A percentile compares a stretch with the other conserved stretches of the same genome.
These are phyloP conservation scores for Dasyornis broadbenti DNA, from an alignment of 2,113 vertebrate species.

Conservation along the genomic window DNA sequence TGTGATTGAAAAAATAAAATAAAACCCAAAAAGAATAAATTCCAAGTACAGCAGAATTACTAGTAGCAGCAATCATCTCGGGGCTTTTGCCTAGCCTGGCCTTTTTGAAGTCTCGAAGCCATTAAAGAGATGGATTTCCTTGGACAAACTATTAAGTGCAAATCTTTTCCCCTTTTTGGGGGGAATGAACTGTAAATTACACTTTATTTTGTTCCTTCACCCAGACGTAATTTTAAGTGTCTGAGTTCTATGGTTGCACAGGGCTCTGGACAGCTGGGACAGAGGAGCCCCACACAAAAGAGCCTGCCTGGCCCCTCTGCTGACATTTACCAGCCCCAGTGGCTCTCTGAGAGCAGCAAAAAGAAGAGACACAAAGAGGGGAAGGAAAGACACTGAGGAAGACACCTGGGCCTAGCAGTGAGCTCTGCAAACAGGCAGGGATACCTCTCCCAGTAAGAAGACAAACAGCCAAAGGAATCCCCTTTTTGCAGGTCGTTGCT, in stretches of 20 bases:
- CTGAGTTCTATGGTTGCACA: not conserved
- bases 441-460: not conserved
- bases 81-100: not conserved
- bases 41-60: not conserved
- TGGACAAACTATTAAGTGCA: not conserved
- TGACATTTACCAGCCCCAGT: not conserved
- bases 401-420: fast-evolving
- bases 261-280: not conserved
- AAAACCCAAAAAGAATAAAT: not conserved
- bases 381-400: not conserved
- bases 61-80: not conserved
- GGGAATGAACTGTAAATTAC: not conserved
- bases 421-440: not conserved
- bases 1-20: not conserved
- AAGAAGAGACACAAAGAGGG: not conserved
- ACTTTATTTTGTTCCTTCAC: not conserved
- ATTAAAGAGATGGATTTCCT: not conserved
- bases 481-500: not conserved
- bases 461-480: not conserved
- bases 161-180: not conserved
- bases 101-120: not conserved
- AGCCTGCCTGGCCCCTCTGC: not conserved
- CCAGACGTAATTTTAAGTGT: slow-evolving; percentile 20
- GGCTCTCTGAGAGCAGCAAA: not conserved
- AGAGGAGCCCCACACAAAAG: not conserved